These are phyloP conservation scores for Bilobella aurantiaca DNA, from an alignment of 1,140 invertebrate species.

Conservation along the genomic window DNA sequence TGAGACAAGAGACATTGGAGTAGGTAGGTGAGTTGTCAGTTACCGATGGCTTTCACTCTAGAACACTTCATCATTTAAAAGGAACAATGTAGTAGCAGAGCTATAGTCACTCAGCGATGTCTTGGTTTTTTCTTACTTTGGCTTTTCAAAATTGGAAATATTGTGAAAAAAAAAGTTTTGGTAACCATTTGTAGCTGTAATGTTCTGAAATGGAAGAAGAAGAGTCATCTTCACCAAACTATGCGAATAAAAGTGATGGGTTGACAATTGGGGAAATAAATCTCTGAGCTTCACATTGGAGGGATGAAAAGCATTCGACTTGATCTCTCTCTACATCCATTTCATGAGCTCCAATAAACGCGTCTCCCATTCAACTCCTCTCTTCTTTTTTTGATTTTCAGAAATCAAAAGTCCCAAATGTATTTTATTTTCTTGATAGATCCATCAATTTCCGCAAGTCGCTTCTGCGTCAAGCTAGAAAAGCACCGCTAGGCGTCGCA, in stretches of 20 bases:
- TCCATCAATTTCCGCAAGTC: neutral
- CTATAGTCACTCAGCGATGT: too few species aligned
- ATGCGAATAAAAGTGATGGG: neutral
- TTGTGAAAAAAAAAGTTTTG: too few species aligned
- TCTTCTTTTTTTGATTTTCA: too few species aligned
- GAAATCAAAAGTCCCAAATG: neutral
- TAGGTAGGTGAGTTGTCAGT: neutral
- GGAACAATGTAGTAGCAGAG: too few species aligned
- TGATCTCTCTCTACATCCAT: neutral
- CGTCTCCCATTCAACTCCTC: too few species aligned
- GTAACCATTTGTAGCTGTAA: too few species aligned
- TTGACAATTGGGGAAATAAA: conserved; percentile 2
- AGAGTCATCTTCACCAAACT: too few species aligned
- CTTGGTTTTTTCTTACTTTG: too few species aligned
- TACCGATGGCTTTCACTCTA: neutral
- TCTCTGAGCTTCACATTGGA: neutral
- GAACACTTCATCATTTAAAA: conserved; percentile 7
- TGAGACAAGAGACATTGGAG: neutral
- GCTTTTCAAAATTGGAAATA: neutral
- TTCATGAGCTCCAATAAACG: conserved; percentile 5
- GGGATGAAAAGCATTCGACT: neutral
- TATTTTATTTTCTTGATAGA: neutral
- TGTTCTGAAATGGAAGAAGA: too few species aligned
- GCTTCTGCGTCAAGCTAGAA: neutral
- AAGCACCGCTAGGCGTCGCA: too few species aligned